Conservation (phyloP, 2,888 invertebrate species). For the Troides aeacus region DNA sequence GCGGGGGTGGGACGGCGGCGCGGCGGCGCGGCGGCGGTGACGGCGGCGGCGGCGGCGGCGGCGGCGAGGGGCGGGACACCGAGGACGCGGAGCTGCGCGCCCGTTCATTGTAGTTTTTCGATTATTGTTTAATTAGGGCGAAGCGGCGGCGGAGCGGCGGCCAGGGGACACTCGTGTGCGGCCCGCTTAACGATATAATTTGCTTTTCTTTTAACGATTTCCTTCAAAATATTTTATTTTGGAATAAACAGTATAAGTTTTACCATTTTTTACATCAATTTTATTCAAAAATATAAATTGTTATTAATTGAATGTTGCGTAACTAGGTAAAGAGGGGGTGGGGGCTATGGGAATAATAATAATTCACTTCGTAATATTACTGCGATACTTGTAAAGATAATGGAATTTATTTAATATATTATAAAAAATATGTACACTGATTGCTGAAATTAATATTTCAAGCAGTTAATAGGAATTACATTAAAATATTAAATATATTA, state of each 20-base stretch:
- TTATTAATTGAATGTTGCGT: no score
- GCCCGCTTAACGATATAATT: conserved; percentile 48
- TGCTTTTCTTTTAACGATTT: background rate
- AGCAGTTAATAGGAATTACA: no score
- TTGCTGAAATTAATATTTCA: no score
- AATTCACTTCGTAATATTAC: no score
- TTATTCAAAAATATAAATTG: no score
- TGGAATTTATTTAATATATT: no score
- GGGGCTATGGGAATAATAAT: no score
- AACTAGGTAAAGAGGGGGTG: no score
- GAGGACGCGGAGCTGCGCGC: conserved; percentile 73
- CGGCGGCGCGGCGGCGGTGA: conserved; percentile 33
- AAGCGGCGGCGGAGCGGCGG: conserved; percentile 79
- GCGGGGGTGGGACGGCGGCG: conserved; percentile 38
- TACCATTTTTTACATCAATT: background rate
- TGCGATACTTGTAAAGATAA: no score
- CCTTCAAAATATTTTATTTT: background rate
- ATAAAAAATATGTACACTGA: no score
- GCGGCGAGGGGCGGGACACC: conserved; percentile 50
- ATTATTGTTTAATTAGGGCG: conserved; percentile 81
- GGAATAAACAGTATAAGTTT: background rate
- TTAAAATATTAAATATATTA: no score
- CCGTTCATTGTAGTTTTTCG: conserved; percentile 80
- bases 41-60: conserved; percentile 28
- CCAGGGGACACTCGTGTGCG: conserved; percentile 59